phyloP scores from a whole-genome alignment of 2,888 invertebrate species.

The Phengaris alcon region DNA sequence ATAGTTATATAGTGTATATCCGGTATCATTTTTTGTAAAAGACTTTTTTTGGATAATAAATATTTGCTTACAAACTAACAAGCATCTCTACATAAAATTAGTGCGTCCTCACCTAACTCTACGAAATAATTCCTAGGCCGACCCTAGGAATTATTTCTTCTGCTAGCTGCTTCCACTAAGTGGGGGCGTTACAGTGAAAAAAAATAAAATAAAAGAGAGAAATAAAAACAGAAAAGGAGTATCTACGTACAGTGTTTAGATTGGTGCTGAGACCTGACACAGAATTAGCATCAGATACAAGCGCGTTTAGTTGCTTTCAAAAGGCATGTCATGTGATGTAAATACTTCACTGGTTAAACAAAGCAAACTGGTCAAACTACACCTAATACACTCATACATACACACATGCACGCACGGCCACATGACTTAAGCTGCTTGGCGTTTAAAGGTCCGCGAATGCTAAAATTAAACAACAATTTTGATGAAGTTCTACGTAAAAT shows the following conservation, averaged over 20 bases:
- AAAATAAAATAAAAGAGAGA: too few relatives aligned
- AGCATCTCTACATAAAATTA: too few relatives aligned
- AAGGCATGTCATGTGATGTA: neutral
- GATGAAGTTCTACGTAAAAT: neutral
- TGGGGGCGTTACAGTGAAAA: too few relatives aligned
- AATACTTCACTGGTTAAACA: slow-evolving; percentile 14
- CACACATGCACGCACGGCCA: neutral
- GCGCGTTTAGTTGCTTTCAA: neutral
- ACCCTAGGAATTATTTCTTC: too few relatives aligned
- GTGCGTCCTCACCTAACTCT: too few relatives aligned
- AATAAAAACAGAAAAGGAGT: too few relatives aligned
- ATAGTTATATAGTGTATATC: neutral
- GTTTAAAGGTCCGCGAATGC: neutral
- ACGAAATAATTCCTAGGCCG: too few relatives aligned
- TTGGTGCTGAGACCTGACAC: neutral
- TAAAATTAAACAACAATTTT: neutral
- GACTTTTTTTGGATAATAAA: too few relatives aligned
- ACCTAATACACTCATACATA: neutral
- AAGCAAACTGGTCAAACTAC: slow-evolving; percentile 20
- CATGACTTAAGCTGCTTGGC: neutral
- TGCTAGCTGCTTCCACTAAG: too few relatives aligned
- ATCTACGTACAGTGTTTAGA: neutral
- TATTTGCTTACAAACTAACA: too few relatives aligned
- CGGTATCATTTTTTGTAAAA: too few relatives aligned
- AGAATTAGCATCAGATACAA: neutral